phyloP scores from a whole-genome alignment of 2,113 vertebrate species.

The Astur gentilis region DNA sequence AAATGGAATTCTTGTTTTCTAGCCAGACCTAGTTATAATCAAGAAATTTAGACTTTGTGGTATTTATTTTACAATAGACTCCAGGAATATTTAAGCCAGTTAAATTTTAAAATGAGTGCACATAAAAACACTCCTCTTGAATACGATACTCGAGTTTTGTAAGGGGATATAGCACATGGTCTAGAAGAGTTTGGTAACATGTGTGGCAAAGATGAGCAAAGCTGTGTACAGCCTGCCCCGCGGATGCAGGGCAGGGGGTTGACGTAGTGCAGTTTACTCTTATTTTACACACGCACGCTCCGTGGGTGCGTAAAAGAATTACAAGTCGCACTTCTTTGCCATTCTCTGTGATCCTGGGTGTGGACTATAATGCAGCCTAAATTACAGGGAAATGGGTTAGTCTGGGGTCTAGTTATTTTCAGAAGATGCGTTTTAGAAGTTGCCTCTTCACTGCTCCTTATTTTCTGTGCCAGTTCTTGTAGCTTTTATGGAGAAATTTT shows the following conservation, averaged over 20 bases:
- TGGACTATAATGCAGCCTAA: not conserved
- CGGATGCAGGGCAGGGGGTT: not conserved
- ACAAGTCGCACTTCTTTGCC: not conserved
- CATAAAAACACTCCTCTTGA: not conserved
- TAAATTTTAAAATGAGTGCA: not conserved
- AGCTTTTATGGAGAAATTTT: not conserved
- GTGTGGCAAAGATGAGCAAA: not conserved
- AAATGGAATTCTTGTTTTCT: constrained; percentile 11
- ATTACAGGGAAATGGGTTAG: not conserved
- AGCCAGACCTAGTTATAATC: constrained; percentile 7
- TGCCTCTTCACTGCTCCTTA: not conserved
- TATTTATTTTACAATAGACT: constrained; percentile 11
- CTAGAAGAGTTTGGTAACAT: not conserved
- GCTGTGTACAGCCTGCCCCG: fast-evolving
- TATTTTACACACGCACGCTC: not conserved
- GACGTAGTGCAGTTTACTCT: not conserved
- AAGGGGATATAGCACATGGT: not conserved
- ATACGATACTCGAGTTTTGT: not conserved
- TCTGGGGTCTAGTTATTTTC: not conserved
- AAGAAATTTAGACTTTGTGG: not conserved
- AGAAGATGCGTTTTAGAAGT: not conserved
- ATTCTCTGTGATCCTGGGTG: not conserved
- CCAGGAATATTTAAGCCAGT: not conserved
- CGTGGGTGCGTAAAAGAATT: not conserved
- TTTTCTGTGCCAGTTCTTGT: not conserved